phyloP scores from a whole-genome alignment of 2,797 vertebrate species.

The Sarcophilus harrisii region DNA sequence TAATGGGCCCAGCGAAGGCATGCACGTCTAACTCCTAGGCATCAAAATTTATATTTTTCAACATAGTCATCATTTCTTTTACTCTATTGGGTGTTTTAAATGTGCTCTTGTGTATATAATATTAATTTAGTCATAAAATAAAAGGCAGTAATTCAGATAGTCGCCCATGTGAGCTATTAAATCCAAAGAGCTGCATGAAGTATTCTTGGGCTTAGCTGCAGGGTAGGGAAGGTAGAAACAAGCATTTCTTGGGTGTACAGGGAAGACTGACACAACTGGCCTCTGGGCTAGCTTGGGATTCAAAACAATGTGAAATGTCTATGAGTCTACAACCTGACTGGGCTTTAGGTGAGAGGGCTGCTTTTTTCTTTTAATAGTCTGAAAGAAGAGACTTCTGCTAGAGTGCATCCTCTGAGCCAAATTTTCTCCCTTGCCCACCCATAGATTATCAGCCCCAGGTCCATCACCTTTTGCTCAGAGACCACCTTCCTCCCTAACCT shows the following conservation, averaged over 20 bases:
- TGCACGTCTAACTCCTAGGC: constrained; percentile 81
- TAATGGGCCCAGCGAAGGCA: constrained; percentile 79
- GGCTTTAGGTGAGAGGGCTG: not conserved
- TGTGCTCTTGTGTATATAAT: constrained; percentile 82
- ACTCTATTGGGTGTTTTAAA: constrained; percentile 82
- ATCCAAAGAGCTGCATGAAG: constrained; percentile 71
- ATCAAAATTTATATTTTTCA: constrained; percentile 83
- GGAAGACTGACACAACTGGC: not conserved
- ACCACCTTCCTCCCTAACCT: not conserved
- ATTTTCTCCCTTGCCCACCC: not conserved
- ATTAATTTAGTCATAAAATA: constrained; percentile 84
- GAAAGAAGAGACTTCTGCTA: not conserved
- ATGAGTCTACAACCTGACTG: not conserved
- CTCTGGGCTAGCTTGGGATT: not conserved
- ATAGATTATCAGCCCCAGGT: not conserved
- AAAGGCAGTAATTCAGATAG: constrained; percentile 80
- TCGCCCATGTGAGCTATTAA: constrained; percentile 80
- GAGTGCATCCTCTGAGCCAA: not conserved
- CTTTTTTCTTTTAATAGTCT: not conserved
- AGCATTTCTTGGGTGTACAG: not conserved
- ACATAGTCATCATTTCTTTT: constrained; percentile 77
- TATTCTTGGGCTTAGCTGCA: constrained; percentile 68
- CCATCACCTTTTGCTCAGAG: not conserved
- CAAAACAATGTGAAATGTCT: not conserved
- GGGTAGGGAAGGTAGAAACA: not conserved